Conservation (phyloP, 2,113 vertebrate species). For the Mystacornis crossleyi region DNA sequence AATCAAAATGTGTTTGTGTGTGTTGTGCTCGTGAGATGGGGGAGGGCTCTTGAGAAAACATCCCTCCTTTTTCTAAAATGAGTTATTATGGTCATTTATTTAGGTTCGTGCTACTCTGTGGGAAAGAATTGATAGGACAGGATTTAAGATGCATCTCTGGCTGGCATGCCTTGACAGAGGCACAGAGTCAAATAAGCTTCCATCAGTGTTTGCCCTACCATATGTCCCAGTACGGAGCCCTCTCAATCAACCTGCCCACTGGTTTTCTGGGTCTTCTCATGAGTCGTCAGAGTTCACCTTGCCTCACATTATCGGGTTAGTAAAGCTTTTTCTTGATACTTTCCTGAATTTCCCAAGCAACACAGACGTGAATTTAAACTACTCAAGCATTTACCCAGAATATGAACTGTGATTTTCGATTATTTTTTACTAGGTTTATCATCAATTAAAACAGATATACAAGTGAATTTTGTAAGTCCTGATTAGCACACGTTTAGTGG, state of each 20-base stretch:
- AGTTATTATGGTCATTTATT: background rate
- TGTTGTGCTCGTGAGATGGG: background rate
- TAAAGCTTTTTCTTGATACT: background rate
- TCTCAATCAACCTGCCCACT: background rate
- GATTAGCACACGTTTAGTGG: background rate
- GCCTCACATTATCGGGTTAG: background rate
- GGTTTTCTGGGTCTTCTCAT: background rate
- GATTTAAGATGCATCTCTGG: background rate
- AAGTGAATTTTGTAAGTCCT: background rate
- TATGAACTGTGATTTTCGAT: background rate
- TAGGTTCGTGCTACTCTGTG: background rate
- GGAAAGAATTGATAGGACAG: background rate
- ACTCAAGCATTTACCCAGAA: background rate
- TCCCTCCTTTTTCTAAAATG: background rate
- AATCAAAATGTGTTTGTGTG: background rate
- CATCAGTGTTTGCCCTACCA: background rate
- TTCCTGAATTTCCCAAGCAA: background rate
- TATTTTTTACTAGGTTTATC: background rate
- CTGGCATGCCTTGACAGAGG: background rate
- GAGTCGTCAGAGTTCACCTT: background rate
- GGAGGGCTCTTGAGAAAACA: background rate
- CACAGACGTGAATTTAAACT: background rate
- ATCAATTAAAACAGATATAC: background rate
- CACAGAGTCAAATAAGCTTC: background rate
- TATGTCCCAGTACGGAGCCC: background rate